These are phyloP conservation scores for Acropternis orthonyx DNA, from an alignment of 2,797 vertebrate genomes.

Conservation along the genomic window DNA sequence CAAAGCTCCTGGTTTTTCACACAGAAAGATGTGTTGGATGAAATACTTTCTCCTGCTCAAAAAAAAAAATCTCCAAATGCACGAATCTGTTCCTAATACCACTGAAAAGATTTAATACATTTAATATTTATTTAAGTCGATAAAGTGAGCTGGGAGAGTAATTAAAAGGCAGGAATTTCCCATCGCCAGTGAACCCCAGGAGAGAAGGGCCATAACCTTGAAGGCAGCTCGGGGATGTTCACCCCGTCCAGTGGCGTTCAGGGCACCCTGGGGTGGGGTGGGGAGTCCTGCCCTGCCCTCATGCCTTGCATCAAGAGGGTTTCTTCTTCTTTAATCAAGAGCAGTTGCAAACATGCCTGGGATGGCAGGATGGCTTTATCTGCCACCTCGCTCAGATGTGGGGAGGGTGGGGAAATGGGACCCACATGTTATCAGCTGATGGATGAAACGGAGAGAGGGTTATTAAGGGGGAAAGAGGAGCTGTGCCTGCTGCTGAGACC, in stretches of 20 bases:
- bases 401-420: not conserved
- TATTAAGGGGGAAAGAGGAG: not conserved
- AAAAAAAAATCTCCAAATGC: not conserved
- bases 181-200: not conserved
- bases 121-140: not conserved
- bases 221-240: not conserved
- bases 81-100: not conserved
- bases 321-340: not conserved
- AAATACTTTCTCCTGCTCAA: not conserved
- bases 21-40: not conserved
- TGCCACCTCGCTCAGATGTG: not conserved
- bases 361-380: not conserved
- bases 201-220: rapidly evolving
- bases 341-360: not conserved
- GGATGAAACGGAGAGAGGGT: not conserved
- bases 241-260: no score
- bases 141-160: not conserved
- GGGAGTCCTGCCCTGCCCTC: not conserved
- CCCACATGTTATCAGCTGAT: not conserved
- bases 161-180: not conserved
- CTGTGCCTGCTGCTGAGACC: not conserved
- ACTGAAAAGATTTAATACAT: not conserved
- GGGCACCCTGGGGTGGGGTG: not conserved
- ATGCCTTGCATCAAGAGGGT: not conserved
- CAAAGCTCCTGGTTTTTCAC: not conserved